Conservation (phyloP, 2,113 vertebrate species). For the Mustela nigripes region DNA sequence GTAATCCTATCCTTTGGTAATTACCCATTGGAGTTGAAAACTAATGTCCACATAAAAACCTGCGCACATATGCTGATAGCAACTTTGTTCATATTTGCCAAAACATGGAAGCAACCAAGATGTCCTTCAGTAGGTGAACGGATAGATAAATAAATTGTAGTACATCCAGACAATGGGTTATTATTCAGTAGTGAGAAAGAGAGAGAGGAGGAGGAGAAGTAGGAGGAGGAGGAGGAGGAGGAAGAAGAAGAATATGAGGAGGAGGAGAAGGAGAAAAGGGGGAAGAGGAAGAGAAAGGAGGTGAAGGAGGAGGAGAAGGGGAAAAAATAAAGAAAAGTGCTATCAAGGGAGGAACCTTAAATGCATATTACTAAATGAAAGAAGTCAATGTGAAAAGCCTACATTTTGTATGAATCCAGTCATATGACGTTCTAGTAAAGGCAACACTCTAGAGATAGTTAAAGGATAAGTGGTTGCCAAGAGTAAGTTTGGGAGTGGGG, state of each 20-base stretch:
- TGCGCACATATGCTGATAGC: background rate
- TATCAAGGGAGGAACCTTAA: background rate
- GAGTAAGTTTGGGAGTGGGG: background rate
- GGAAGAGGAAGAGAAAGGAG: too few species aligned
- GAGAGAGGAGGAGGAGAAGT: background rate
- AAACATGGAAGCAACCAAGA: background rate
- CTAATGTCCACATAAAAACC: background rate
- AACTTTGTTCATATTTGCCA: background rate
- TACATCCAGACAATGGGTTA: background rate
- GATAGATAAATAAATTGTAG: background rate
- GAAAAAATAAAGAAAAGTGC: background rate
- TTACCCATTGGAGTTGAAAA: background rate
- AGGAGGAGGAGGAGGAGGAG: rapidly evolving
- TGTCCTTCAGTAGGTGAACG: background rate
- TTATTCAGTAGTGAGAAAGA: background rate
- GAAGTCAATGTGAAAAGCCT: background rate
- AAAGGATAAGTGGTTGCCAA: background rate
- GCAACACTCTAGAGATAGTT: background rate
- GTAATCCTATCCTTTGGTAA: background rate
- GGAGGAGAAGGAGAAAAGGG: background rate
- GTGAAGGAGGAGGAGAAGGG: background rate
- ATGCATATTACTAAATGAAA: background rate
- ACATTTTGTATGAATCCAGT: background rate
- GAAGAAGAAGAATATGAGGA: background rate
- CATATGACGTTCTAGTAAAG: background rate